Evolutionary conservation across 2,797 vertebrate genomes (phyloP).

Genomic region (Tapirus indicus): DNA sequence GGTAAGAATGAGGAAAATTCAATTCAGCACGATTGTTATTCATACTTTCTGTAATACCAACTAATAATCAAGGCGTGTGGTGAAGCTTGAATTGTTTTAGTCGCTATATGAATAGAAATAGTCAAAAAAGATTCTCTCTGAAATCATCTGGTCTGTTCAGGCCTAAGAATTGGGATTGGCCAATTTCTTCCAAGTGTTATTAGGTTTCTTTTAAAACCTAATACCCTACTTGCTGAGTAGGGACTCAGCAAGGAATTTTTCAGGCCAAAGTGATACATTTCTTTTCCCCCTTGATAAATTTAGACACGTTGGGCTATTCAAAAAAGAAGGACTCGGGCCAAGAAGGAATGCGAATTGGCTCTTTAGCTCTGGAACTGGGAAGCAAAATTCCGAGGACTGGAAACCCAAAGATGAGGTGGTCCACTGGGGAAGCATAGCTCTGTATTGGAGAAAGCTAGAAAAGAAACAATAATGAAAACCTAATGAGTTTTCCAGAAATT

Average conservation of each 20-base stretch:
- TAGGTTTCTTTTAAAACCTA: too few species aligned
- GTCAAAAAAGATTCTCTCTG: constrained; percentile 25
- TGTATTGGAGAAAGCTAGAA: background rate
- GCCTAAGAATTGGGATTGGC: background rate
- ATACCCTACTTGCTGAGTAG: background rate
- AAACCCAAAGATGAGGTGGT: constrained; percentile 38
- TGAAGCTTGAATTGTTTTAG: background rate
- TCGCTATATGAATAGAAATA: background rate
- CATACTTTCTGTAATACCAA: background rate
- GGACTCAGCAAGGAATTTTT: constrained; percentile 54
- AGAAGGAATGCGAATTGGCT: constrained; percentile 65
- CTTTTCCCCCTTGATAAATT: constrained; percentile 58
- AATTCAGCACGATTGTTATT: background rate
- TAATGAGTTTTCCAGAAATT: constrained; percentile 53
- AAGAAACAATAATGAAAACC: background rate
- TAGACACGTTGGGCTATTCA: constrained; percentile 43
- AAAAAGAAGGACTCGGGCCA: constrained; percentile 54
- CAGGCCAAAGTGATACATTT: constrained; percentile 60
- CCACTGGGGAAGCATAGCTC: background rate
- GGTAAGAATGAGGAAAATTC: background rate
- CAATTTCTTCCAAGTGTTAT: constrained; percentile 25
- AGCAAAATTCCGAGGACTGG: background rate
- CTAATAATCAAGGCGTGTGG: background rate
- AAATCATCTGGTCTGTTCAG: constrained; percentile 36
- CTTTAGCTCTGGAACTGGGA: constrained; percentile 9